Conservation (phyloP, 2,113 vertebrate species). For the Tychaedon coryphoeus region DNA sequence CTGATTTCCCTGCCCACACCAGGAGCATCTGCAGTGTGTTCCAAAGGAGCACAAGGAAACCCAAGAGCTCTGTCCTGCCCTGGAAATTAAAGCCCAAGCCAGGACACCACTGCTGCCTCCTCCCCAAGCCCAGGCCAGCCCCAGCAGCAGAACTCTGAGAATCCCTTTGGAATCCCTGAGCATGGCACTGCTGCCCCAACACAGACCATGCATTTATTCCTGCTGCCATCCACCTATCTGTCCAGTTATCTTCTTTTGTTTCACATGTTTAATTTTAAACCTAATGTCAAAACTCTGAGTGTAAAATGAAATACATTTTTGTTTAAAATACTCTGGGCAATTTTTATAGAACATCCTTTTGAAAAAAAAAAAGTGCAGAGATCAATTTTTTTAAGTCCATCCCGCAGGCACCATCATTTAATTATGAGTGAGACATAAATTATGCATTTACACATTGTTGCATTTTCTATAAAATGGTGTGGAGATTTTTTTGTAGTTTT, state of each 20-base stretch:
- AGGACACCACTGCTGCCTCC: background rate
- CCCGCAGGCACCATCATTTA: constrained; percentile 83
- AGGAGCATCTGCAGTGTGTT: rapidly evolving
- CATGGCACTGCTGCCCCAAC: background rate
- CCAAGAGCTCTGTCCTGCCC: background rate
- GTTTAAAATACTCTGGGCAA: constrained; percentile 77
- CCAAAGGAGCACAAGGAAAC: background rate
- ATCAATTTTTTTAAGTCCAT: constrained; percentile 84
- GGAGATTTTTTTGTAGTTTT: constrained; percentile 54
- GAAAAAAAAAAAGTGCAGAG: constrained; percentile 71
- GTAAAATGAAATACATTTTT: constrained; percentile 73
- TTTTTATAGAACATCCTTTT: constrained; percentile 81
- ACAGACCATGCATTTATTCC: background rate
- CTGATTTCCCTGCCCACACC: rapidly evolving
- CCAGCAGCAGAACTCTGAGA: background rate
- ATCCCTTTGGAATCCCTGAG: background rate
- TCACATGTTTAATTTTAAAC: constrained; percentile 65
- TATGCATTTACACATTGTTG: constrained; percentile 84
- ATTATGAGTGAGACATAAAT: constrained; percentile 85
- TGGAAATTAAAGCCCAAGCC: background rate
- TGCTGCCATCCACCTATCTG: constrained; percentile 11
- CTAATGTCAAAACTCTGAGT: constrained; percentile 61
- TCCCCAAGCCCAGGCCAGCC: background rate
- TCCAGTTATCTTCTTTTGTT: constrained; percentile 50
- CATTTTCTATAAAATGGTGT: constrained; percentile 75